Evolutionary conservation across 92 coral and sea anemone genomes (phyloP).

Genomic region (Palythoa heliodiscus): DNA sequence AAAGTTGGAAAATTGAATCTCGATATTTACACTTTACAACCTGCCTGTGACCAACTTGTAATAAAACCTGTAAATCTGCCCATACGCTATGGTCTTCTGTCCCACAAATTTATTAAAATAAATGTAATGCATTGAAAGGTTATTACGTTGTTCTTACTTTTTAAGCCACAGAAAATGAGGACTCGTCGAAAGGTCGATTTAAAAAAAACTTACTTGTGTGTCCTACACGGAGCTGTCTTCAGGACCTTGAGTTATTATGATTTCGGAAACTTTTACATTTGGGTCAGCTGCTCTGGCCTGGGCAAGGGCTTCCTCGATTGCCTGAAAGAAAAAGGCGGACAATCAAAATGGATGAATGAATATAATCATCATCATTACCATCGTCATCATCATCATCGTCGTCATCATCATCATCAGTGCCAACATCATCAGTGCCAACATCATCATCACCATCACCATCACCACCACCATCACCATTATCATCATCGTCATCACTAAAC

Average conservation of each 20-base stretch:
- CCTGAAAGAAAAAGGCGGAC: conserved; percentile 49
- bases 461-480: too few relatives aligned
- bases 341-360: not conserved
- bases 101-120: not conserved
- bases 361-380: not conserved
- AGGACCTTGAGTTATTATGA: conserved; percentile 74
- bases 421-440: not conserved
- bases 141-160: not conserved
- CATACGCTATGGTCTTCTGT: too few relatives aligned
- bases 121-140: not conserved
- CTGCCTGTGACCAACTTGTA: too few relatives aligned
- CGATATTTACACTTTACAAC: too few relatives aligned
- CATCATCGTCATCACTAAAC: too few relatives aligned
- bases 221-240: conserved; percentile 38
- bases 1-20: too few relatives aligned
- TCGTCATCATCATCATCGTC: not conserved
- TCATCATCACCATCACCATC: not conserved
- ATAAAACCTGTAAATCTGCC: too few relatives aligned
- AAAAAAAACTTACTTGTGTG: conserved; percentile 19
- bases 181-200: not conserved
- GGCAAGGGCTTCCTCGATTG: conserved; percentile 90
- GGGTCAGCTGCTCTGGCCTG: conserved; percentile 94
- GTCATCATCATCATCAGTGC: not conserved
- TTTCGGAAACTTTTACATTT: conserved; percentile 90
- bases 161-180: not conserved